phyloP scores from a whole-genome alignment of 2,888 invertebrate species.

The Amiota minor region DNA sequence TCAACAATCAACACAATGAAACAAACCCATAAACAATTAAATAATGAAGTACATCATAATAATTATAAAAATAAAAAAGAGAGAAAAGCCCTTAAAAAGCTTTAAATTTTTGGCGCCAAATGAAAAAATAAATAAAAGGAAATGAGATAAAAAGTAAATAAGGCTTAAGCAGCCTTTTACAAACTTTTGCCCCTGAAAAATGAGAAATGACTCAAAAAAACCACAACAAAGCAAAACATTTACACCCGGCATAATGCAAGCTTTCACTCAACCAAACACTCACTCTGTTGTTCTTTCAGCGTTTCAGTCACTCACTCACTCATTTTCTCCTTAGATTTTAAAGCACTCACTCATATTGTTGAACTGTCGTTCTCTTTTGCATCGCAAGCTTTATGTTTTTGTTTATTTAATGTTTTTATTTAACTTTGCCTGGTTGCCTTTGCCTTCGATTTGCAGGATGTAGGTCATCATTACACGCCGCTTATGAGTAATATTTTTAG shows the following conservation, averaged over 20 bases:
- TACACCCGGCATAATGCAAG: constrained; percentile 10
- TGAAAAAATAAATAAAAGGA: background rate
- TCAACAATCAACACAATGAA: background rate
- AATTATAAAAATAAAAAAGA: background rate
- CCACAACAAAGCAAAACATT: background rate
- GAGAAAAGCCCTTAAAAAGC: background rate
- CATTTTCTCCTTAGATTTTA: background rate
- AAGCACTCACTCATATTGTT: background rate
- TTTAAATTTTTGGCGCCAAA: constrained; percentile 3
- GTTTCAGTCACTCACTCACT: background rate
- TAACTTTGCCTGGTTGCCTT: background rate
- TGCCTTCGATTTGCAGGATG: constrained; percentile 36
- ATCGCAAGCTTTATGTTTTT: background rate
- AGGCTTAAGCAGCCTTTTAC: background rate
- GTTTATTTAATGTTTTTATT: background rate
- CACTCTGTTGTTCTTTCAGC: background rate
- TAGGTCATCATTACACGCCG: constrained; percentile 56
- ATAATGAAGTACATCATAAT: background rate
- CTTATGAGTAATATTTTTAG: constrained; percentile 51
- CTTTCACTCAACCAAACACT: constrained; percentile 4
- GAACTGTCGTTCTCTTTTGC: background rate
- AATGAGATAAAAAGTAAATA: background rate
- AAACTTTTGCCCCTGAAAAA: background rate
- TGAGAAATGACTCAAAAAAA: background rate
- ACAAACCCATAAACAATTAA: background rate